Base-by-base conservation (phyloP, 2,797 vertebrate species). In the Salarias fasciatus region DNA sequence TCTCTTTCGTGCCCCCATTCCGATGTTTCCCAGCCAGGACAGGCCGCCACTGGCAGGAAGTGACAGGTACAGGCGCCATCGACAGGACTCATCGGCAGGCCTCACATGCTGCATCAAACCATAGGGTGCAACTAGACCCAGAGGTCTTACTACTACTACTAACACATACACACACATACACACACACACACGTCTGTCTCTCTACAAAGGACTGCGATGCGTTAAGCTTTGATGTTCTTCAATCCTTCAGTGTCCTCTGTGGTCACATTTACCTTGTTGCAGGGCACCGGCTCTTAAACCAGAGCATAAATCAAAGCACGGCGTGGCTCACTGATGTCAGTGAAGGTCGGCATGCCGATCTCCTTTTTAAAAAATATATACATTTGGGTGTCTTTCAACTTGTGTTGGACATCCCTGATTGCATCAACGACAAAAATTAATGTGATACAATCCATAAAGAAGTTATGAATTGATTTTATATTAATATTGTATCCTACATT, bases 181-280 rank as follows among this genome's bases (percentile, higher is more conserved):
- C 46, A 69, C 31, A 43, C 56, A 49, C 62, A 18, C 64, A 14
- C 45, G 0, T 8, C 42, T 30, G 33, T 53, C 54, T 61, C 41
- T 79, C 63, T 14, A 37, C 48, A 61, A 62, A 79, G 36, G 35
- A 18, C 53, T 37, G 42, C 67, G 57, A 12, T 79, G 72, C 69
- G 60, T 63, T 28, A 7, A 51, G 42, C 79, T 87, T 88, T 85
- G 79, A 86, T 84, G 81, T 80, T 69, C 71, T 79, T 69, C 79
- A 62, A 70, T 66, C 73, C 67, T 51, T 82, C 68, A 49, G 4
- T 54, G 60, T 85, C 63, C 42, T 67, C 80, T 82, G 59, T 80
- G 80, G 82, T 83, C 77, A 81, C 75, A 77, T 84, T 79, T 41
- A 67, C 83, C 75, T 62, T 77, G 45, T 71, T 74, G 68, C 56